A percentile compares a stretch with the other conserved stretches of the same genome.
These are phyloP conservation scores for Myodes glareolus DNA, from an alignment of 2,113 vertebrate species.

Conservation along the genomic window DNA sequence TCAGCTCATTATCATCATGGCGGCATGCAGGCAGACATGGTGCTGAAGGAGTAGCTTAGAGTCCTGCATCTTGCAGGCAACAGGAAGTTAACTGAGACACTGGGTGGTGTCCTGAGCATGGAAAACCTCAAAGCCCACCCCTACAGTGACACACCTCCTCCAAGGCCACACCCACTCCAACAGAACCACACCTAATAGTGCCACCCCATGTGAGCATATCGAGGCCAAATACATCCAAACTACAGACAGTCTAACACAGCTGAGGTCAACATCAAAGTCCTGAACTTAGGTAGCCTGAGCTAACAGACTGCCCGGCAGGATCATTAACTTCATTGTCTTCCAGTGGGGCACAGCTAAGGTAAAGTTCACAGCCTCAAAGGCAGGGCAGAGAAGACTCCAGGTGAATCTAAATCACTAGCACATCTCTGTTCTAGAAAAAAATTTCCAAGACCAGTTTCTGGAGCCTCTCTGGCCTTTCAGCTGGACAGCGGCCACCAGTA, in stretches of 20 bases:
- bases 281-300: background rate
- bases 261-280: background rate
- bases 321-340: background rate
- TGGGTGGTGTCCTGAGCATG: background rate
- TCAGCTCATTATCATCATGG: background rate
- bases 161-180: background rate
- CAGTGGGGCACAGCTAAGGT: background rate
- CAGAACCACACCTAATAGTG: background rate
- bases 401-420: background rate
- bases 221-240: background rate
- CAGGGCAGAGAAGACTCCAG: background rate
- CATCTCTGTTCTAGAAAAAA: constrained; percentile 10
- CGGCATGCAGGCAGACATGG: rapidly evolving
- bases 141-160: too few relatives aligned
- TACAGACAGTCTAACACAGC: background rate
- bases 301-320: background rate
- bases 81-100: background rate
- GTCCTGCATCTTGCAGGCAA: background rate
- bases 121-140: background rate
- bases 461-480: background rate
- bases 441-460: background rate
- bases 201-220: background rate
- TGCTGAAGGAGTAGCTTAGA: background rate
- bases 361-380: background rate
- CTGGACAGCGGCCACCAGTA: background rate